phyloP scores from a whole-genome alignment of 2,797 vertebrate species.

The Phalloptychus januarius region DNA sequence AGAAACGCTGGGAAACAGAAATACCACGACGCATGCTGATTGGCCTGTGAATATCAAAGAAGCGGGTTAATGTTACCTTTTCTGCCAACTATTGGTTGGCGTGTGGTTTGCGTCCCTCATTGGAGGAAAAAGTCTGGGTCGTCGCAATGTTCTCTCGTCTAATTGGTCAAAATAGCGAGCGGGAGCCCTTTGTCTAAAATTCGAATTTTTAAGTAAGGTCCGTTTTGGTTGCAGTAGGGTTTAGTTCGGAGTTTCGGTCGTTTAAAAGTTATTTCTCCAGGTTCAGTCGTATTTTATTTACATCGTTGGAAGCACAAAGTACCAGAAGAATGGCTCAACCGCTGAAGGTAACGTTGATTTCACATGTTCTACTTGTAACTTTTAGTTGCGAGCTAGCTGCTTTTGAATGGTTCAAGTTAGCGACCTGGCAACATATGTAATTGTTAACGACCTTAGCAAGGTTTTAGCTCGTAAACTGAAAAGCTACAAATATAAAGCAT shows the following conservation, averaged over 20 bases:
- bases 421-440: not conserved
- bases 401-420: not conserved
- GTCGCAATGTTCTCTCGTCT: rapidly evolving
- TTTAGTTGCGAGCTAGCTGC: too few relatives aligned
- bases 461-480: not conserved
- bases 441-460: not conserved
- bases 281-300: not conserved
- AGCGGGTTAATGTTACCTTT: slow-evolving; percentile 9
- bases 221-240: rapidly evolving
- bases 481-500: not conserved
- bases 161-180: slow-evolving; percentile 58
- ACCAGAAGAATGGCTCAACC: slow-evolving; percentile 67
- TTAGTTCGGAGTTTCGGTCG: not conserved
- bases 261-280: not conserved
- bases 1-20: too few relatives aligned
- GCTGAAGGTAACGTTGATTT: slow-evolving; percentile 65
- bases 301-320: not conserved
- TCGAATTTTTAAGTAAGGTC: slow-evolving; percentile 40
- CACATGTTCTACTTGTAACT: not conserved
- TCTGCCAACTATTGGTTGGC: slow-evolving; percentile 26
- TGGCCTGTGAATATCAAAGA: not conserved
- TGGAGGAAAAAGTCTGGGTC: slow-evolving; percentile 5
- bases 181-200: not conserved
- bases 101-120: not conserved
- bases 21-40: slow-evolving; percentile 9